Base-by-base conservation (phyloP, 2,797 vertebrate species). In the Aulostomus chinensis region DNA sequence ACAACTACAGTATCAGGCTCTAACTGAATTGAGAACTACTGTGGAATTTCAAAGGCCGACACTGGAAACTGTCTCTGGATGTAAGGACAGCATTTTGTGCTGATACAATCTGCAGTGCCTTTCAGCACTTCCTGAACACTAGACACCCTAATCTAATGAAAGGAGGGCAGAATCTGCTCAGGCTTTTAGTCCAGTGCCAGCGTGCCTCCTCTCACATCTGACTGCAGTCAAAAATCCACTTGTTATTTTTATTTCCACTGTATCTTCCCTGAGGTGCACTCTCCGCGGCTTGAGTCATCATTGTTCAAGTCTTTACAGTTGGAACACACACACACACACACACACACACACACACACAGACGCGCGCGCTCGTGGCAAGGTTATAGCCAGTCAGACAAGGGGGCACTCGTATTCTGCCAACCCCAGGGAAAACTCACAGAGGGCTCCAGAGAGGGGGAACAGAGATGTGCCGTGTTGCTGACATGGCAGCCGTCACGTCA, bases 141-240 rank as follows among this genome's bases (percentile, higher is more conserved):
- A 91, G 88, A 89, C 86, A 73, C 75, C 43, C 86, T 92, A 93
- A 92, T 93, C 88, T 73, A 91, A 92, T 91, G 82, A 91, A 70
- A 73, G 74, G 32, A 59, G 73, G 58, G 47, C 48, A 78, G 79
- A 79, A 84, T 81, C 81, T 84, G 81, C 68, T 65, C 71, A 65
- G 69, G 87, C 87, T 90, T 90, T 90, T 89, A 91, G 83, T 62
- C 81, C 73, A 71, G 52, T 78, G 70, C 78, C 79, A 85, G 42
- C 45, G 55, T 68, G 83, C 80, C 66, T 75, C 53, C 63, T 67
- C 67, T 69, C 58, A 39, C 78, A 78, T 84, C 82, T 75, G 62
- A 77, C 81, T 69, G 73, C 83, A 83, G 84, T 87, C 83, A 81
- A 83, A 89, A 84, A 85, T 72, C 80, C 83, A 82, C 81, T 87